These are phyloP conservation scores for Diuraphis noxia DNA, from an alignment of 1,140 invertebrate species.

Conservation along the genomic window DNA sequence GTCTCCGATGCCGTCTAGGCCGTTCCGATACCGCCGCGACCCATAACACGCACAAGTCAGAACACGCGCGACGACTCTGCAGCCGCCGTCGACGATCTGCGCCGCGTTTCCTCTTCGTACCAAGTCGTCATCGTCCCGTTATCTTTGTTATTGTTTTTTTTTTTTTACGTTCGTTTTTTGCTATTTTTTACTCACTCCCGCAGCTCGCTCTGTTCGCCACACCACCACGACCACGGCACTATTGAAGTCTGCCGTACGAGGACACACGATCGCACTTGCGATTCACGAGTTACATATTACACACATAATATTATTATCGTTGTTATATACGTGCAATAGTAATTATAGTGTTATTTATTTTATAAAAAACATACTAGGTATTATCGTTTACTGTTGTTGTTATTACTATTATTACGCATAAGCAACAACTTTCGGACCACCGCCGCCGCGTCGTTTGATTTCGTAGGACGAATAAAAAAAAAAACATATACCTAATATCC, in stretches of 20 bases:
- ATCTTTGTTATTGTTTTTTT: slow-evolving; percentile 2
- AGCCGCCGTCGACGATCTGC: not conserved
- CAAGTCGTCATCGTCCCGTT: not conserved
- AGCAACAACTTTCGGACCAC: not conserved
- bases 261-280: not conserved
- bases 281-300: not conserved
- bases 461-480: not conserved
- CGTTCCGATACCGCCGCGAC: not conserved
- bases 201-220: not conserved
- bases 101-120: not conserved
- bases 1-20: not conserved
- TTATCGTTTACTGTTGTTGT: not conserved
- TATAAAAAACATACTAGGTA: not conserved
- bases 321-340: not conserved
- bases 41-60: not conserved
- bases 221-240: not conserved
- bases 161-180: not conserved
- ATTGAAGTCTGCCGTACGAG: not conserved
- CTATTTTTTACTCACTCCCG: not conserved
- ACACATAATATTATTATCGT: not conserved
- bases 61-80: not conserved
- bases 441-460: not conserved
- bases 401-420: not conserved
- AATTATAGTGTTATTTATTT: slow-evolving; percentile 1
- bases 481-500: not conserved